Conservation (phyloP, 64 coral and sea anemone species). For the Dendronephthya gigantea region DNA sequence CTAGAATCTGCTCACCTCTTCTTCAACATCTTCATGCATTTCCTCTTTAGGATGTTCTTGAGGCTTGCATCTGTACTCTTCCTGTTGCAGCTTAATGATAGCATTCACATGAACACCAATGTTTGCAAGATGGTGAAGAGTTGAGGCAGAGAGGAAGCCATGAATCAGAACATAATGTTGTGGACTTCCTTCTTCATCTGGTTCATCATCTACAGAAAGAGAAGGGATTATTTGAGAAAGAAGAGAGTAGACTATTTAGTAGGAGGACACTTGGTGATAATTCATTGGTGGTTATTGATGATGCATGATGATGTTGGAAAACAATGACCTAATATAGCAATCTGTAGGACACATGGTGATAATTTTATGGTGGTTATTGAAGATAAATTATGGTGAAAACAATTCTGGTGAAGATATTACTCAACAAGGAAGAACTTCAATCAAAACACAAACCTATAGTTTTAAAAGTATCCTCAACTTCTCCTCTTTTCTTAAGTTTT, state of each 20-base stretch:
- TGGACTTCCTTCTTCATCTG: conserved; percentile 79
- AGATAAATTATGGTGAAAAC: no score
- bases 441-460: conserved; percentile 49
- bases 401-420: background rate
- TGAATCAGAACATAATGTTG: conserved; percentile 89
- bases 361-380: no score
- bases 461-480: conserved; percentile 93
- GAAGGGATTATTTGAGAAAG: background rate
- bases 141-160: conserved; percentile 54
- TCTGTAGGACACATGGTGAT: background rate
- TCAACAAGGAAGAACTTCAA: background rate
- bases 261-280: background rate
- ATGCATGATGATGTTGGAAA: background rate
- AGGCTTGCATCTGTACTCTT: background rate
- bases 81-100: conserved; percentile 32
- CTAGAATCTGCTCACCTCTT: no score
- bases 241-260: no score
- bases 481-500: conserved; percentile 83
- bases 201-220: conserved; percentile 69
- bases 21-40: background rate
- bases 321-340: no score
- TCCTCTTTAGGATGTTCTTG: background rate
- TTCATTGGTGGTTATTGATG: no score
- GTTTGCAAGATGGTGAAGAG: conserved; percentile 50
- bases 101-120: conserved; percentile 69